Evolutionary conservation across 2,797 vertebrate species (phyloP).

Genomic region (Spinus olivaceus): DNA sequence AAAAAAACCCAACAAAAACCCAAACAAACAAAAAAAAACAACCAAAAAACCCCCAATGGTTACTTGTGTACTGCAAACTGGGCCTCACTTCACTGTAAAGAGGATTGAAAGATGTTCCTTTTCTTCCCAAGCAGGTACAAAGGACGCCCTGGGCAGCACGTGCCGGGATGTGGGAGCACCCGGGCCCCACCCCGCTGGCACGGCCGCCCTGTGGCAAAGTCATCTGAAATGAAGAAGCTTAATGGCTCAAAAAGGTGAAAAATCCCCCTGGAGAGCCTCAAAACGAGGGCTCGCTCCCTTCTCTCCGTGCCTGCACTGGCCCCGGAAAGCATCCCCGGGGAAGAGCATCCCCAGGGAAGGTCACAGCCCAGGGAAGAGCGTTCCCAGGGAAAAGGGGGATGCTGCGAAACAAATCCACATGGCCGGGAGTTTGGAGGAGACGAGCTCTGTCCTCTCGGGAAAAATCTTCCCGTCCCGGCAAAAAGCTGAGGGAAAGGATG

Average conservation of each 20-base stretch:
- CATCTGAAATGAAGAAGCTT: slow-evolving; percentile 26
- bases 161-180: neutral
- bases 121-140: slow-evolving; percentile 10
- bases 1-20: neutral
- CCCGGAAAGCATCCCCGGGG: neutral
- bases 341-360: neutral
- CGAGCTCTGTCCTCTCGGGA: neutral
- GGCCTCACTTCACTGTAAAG: neutral
- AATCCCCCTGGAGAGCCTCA: neutral
- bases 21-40: no score
- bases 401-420: neutral
- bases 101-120: slow-evolving; percentile 15
- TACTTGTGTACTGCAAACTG: slow-evolving; percentile 41
- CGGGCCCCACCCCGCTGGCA: fast-evolving
- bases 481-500: neutral
- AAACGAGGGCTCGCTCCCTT: neutral
- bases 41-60: neutral
- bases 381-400: neutral
- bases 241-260: slow-evolving; percentile 4
- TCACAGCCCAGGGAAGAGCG: neutral
- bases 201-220: neutral
- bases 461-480: neutral
- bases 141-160: neutral
- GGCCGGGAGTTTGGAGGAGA: neutral
- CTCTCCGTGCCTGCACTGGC: fast-evolving